A percentile compares a stretch with the other conserved stretches of the same genome.
phyloP scores from a whole-genome alignment of 2,888 invertebrate genomes.

The Stenchaetothrips biformis region DNA sequence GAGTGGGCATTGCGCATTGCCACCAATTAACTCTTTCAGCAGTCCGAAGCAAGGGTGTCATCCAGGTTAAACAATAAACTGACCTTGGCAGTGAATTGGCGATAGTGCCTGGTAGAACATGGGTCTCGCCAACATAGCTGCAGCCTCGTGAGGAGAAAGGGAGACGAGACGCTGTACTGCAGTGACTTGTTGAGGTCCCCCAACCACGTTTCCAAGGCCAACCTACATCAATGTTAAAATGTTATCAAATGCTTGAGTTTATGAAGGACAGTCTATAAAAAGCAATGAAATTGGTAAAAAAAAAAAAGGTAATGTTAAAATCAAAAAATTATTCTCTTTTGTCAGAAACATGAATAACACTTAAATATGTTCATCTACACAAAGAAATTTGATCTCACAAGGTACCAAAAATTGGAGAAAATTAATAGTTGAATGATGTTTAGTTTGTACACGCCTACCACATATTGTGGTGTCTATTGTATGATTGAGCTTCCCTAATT shows the following conservation, averaged over 20 bases:
- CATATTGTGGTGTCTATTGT: too few relatives aligned
- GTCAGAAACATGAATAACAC: neutral
- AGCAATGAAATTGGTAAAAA: neutral
- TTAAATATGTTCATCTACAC: too few relatives aligned
- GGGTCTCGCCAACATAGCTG: conserved; percentile 15
- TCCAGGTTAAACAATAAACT: neutral
- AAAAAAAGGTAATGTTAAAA: neutral
- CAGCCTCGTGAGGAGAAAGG: neutral
- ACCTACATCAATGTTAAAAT: neutral
- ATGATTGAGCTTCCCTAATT: too few relatives aligned
- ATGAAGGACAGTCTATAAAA: neutral
- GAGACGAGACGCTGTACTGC: conserved; percentile 1
- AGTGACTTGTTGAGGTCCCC: neutral
- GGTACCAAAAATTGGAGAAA: too few relatives aligned
- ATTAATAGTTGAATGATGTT: too few relatives aligned
- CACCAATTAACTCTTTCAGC: too few relatives aligned
- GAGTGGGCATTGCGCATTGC: too few relatives aligned
- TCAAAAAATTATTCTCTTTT: neutral
- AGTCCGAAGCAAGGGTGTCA: too few relatives aligned
- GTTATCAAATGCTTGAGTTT: neutral
- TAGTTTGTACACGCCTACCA: too few relatives aligned
- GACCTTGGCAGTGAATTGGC: conserved; percentile 27
- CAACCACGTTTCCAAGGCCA: conserved; percentile 1
- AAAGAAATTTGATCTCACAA: too few relatives aligned
- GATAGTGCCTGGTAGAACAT: conserved; percentile 29